phyloP scores from a whole-genome alignment of 1,140 invertebrate species.

The Drosophila ohnishii region DNA sequence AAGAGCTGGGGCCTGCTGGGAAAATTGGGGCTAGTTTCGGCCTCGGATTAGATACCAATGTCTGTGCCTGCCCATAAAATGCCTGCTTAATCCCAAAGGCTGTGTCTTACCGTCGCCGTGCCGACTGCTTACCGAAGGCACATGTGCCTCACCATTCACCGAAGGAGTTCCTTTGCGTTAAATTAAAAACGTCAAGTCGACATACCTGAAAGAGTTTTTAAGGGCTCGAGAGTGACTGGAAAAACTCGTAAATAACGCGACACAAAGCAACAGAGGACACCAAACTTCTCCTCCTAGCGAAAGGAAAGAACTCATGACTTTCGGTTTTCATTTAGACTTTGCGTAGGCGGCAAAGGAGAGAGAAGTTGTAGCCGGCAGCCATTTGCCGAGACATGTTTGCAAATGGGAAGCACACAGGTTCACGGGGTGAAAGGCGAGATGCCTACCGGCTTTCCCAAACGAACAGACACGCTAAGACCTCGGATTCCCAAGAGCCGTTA shows the following conservation, averaged over 20 bases:
- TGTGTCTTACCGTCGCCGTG: neutral
- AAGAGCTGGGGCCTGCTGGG: slow-evolving; percentile 9
- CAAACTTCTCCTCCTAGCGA: neutral
- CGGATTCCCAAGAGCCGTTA: slow-evolving; percentile 19
- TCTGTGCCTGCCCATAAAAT: slow-evolving; percentile 4
- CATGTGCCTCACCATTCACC: too few relatives aligned
- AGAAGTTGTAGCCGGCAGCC: slow-evolving; percentile 50
- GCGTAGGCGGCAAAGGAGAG: slow-evolving; percentile 16
- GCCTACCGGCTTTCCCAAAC: slow-evolving; percentile 6
- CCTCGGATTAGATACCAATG: slow-evolving; percentile 12
- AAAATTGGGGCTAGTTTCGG: slow-evolving; percentile 5
- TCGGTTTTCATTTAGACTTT: slow-evolving; percentile 46
- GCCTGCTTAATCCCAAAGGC: slow-evolving; percentile 6
- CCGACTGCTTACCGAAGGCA: neutral
- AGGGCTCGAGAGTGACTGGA: neutral
- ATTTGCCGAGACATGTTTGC: slow-evolving; percentile 53
- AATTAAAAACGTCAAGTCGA: slow-evolving; percentile 13
- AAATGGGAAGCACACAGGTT: slow-evolving; percentile 10
- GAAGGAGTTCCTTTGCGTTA: slow-evolving; percentile 1
- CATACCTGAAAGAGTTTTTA: slow-evolving; percentile 10
- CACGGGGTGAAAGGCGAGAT: neutral
- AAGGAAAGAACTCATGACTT: slow-evolving; percentile 44
- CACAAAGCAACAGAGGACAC: slow-evolving; percentile 1
- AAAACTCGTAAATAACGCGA: slow-evolving; percentile 12
- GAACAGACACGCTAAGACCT: slow-evolving; percentile 43